Evolutionary conservation across 2,797 vertebrate species (phyloP).

Genomic region (Anas georgica): DNA sequence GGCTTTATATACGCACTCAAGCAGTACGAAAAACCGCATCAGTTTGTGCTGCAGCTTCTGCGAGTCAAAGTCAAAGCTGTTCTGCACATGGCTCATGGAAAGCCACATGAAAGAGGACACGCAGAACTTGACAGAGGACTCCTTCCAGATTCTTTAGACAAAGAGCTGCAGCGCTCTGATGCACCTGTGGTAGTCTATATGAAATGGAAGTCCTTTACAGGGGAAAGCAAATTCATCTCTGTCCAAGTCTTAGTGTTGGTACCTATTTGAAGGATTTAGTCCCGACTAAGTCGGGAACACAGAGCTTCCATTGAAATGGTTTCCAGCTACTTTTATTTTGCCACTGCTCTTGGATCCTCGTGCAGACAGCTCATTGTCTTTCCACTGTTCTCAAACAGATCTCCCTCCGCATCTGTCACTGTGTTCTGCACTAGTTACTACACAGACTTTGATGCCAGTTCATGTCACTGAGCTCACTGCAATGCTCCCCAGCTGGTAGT

Average conservation of each 20-base stretch:
- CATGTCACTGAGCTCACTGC: background rate
- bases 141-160: background rate
- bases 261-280: too few species aligned
- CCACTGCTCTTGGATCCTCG: background rate
- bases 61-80: background rate
- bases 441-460: background rate
- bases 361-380: background rate
- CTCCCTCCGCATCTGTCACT: background rate
- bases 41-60: background rate
- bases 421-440: background rate
- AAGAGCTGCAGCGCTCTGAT: background rate
- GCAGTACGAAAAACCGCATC: rapidly evolving
- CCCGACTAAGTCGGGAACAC: background rate
- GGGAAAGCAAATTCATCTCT: background rate
- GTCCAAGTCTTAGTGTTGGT: background rate
- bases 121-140: background rate
- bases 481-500: background rate
- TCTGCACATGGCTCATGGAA: background rate
- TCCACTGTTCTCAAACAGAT: background rate
- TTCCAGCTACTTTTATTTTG: background rate
- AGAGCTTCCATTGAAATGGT: background rate
- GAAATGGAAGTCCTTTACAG: background rate
- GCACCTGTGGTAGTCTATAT: background rate
- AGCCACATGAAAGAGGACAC: background rate
- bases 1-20: background rate